phyloP scores from a whole-genome alignment of 64 coral and sea anemone genomes.

The Cladopsammia gracilis region DNA sequence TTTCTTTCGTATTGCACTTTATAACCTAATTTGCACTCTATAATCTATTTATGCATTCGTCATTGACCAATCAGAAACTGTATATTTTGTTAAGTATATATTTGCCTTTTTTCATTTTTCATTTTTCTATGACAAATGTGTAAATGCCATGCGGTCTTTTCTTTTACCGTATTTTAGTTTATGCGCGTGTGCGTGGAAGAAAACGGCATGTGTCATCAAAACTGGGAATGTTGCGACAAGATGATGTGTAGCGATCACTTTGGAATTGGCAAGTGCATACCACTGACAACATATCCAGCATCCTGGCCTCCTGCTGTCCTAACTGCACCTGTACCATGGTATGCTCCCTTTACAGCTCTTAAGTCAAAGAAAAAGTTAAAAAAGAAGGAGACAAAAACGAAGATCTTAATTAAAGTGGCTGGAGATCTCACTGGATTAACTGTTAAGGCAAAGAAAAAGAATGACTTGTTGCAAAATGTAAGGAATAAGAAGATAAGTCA shows the following conservation, averaged over 20 bases:
- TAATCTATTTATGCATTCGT: no score
- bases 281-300: background rate
- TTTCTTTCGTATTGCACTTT: no score
- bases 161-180: background rate
- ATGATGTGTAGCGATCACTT: constrained; percentile 16
- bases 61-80: no score
- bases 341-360: background rate
- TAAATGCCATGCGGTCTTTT: background rate
- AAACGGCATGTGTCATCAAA: constrained; percentile 1
- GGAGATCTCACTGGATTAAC: constrained; percentile 14
- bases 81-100: no score
- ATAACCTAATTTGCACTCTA: no score
- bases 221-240: constrained; percentile 17
- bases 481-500: no score
- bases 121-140: background rate
- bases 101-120: background rate
- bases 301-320: background rate
- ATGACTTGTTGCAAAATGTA: background rate
- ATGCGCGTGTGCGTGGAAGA: constrained; percentile 13
- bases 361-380: background rate
- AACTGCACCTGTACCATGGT: background rate
- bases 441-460: constrained; percentile 35
- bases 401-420: constrained; percentile 5
- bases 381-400: constrained; percentile 30
- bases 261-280: constrained; percentile 27